These are phyloP conservation scores for Glomeris maerens DNA, from an alignment of 1,140 invertebrate genomes.

Conservation along the genomic window DNA sequence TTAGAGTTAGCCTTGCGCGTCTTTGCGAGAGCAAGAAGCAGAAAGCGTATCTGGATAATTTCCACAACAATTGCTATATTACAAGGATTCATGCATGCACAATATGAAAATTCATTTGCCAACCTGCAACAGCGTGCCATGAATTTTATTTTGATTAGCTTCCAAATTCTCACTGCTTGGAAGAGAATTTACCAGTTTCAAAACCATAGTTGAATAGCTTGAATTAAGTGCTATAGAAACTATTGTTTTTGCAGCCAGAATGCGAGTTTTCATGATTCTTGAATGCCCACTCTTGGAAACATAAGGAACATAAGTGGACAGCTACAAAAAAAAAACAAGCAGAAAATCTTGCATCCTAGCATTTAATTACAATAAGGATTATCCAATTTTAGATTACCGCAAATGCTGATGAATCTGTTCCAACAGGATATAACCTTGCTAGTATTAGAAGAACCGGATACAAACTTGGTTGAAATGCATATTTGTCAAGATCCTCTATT, in stretches of 20 bases:
- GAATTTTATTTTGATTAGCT: conserved; percentile 35
- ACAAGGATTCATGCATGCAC: too few relatives aligned
- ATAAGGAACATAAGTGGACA: conserved; percentile 30
- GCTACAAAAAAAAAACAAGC: conserved; percentile 10
- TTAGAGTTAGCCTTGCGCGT: too few relatives aligned
- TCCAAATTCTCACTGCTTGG: conserved; percentile 5
- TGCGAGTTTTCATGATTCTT: conserved; percentile 44
- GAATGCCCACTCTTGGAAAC: conserved; percentile 36
- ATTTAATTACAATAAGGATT: too few relatives aligned
- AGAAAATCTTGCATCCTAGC: too few relatives aligned
- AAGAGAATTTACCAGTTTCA: conserved; percentile 5
- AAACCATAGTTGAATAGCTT: conserved; percentile 21
- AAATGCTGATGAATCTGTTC: too few relatives aligned
- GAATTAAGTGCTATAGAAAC: conserved; percentile 42
- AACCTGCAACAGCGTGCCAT: conserved; percentile 41
- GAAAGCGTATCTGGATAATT: too few relatives aligned
- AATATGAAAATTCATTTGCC: too few relatives aligned
- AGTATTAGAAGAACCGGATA: conserved; percentile 68
- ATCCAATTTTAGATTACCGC: conserved; percentile 1
- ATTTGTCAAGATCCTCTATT: conserved; percentile 19
- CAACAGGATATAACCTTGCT: conserved; percentile 51
- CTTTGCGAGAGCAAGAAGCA: too few relatives aligned
- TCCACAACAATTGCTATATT: too few relatives aligned
- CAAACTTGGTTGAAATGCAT: conserved; percentile 35
- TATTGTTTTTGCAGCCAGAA: conserved; percentile 49